Evolutionary conservation across 2,888 invertebrate species (phyloP), one percentile per base, ranked within the genome.

Genomic region (Cepaea hortensis): DNA sequence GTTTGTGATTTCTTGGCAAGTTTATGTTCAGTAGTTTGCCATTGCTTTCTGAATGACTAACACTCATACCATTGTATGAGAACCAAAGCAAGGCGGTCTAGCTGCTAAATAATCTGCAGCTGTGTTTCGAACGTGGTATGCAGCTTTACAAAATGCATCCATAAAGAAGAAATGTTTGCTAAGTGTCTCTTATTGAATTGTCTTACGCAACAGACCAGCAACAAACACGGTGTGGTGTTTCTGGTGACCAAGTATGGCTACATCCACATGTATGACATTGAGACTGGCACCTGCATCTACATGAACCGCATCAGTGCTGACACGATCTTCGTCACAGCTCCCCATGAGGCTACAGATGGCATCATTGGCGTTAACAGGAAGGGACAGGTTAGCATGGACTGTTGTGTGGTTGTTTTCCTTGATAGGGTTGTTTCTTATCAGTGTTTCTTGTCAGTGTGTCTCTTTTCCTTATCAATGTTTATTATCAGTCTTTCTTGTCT

Each of bases 221-320:
- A 97, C n/a, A 98, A 98, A 95, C 98, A 98, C 95, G 98, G 98
- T 95, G 97, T 99, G 91, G 97, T 99, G 92, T 99, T 98, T 95
- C 96, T 99, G 93, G 98, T 99, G 93, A 99, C 99, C 88, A 99
- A 99, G 95, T 99, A 98, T 95, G 99, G 99, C 73, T 99, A 99
- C 95, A 98, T 99, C 90, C 99, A 99, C 95, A 96, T 99, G 96
- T 99, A 98, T 94, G 99, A 99, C 94, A 97, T 99, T 91, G 99
- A 99, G 95, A 98, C 97, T 9, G 99, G 98, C 13, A 97, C 98
- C 9, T 98, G 99, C 94, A 98, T 99, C 94, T 99, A 98, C 95
- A 99, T 99, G 98, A 99, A 99, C 95, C 96, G 99, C 87, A 99
- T 99, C 94, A 98, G 98, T 81, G 97, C 98, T 9, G 99, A 99